These are phyloP conservation scores for Drosophila melanosoma DNA, from an alignment of 2,888 invertebrate genomes.

Conservation along the genomic window DNA sequence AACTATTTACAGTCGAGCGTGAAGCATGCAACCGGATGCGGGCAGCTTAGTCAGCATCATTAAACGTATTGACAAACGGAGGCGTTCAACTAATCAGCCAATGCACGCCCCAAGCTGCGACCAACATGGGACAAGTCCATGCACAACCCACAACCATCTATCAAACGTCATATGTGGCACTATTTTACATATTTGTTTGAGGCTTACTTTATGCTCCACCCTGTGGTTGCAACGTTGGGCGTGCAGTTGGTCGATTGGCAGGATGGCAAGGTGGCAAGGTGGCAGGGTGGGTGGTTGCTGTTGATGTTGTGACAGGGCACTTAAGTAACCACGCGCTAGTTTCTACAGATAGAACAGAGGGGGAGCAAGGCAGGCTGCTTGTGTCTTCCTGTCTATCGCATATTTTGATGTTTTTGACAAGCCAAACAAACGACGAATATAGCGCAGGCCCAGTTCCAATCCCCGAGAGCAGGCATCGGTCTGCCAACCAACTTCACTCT, in stretches of 20 bases:
- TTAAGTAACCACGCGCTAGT: conserved; percentile 34
- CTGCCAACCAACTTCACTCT: conserved; percentile 31
- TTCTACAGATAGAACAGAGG: conserved; percentile 6
- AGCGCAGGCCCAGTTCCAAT: conserved; percentile 2
- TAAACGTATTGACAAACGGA: conserved; percentile 46
- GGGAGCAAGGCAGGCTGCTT: conserved; percentile 1
- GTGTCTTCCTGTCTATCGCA: conserved; percentile 59
- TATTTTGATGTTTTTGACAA: conserved; percentile 70
- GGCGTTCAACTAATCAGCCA: conserved; percentile 42
- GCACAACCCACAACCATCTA: conserved; percentile 39
- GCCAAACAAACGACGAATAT: conserved; percentile 38
- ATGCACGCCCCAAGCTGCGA: conserved; percentile 3
- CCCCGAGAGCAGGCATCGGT: conserved; percentile 14
- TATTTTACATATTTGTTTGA: conserved; percentile 49
- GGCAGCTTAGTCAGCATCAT: conserved; percentile 48
- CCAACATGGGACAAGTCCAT: conserved; percentile 7
- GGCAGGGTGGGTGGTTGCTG: conserved; percentile 5
- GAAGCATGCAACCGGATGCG: conserved; percentile 16
- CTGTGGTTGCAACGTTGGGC: conserved; percentile 45
- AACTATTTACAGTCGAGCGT: conserved; percentile 45
- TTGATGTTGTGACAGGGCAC: conserved; percentile 19
- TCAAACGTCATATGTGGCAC: conserved; percentile 66
- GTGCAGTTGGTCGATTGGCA: conserved; percentile 14
- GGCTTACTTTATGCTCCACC: conserved; percentile 40
- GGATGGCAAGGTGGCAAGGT: conserved; percentile 15